Percentiles rank a stretch among this genome's conserved stretches.
phyloP scores from a whole-genome alignment of 2,797 vertebrate genomes.

The Myotis vivesi region DNA sequence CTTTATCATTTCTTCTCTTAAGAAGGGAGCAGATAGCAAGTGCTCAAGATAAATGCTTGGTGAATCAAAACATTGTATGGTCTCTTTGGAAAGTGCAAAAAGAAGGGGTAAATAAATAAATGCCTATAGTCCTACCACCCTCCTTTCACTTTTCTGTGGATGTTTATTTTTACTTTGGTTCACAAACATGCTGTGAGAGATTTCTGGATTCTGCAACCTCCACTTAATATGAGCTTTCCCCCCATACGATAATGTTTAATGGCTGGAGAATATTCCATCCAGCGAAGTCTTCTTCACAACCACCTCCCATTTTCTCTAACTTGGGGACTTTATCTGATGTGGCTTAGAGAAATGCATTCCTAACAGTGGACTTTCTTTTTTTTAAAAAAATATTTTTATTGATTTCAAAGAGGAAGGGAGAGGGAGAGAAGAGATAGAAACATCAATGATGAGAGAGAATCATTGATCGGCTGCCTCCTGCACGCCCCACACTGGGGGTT shows the following conservation, averaged over 20 bases:
- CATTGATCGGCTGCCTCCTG: no score
- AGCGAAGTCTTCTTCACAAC: not conserved
- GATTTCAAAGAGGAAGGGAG: no score
- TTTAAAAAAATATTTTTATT: no score
- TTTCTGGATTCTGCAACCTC: slow-evolving; percentile 4
- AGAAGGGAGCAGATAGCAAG: not conserved
- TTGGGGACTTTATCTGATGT: not conserved
- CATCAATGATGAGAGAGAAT: no score
- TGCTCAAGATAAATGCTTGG: not conserved
- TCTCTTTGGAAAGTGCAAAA: not conserved
- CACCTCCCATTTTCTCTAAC: not conserved
- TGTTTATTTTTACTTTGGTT: slow-evolving; percentile 47
- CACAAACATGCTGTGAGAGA: not conserved
- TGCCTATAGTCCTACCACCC: no score
- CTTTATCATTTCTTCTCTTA: not conserved
- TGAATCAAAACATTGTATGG: not conserved
- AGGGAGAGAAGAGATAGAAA: no score
- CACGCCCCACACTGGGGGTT: no score
- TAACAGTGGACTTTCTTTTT: not conserved
- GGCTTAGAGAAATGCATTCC: no score
- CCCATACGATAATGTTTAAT: not conserved
- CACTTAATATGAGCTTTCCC: not conserved
- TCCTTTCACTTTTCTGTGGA: not conserved
- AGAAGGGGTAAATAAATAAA: not conserved
- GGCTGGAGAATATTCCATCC: not conserved